Percentiles rank a stretch among this genome's conserved stretches.
Evolutionary conservation across 1,140 invertebrate species (phyloP).

Genomic region (Papilio aristodemus): DNA sequence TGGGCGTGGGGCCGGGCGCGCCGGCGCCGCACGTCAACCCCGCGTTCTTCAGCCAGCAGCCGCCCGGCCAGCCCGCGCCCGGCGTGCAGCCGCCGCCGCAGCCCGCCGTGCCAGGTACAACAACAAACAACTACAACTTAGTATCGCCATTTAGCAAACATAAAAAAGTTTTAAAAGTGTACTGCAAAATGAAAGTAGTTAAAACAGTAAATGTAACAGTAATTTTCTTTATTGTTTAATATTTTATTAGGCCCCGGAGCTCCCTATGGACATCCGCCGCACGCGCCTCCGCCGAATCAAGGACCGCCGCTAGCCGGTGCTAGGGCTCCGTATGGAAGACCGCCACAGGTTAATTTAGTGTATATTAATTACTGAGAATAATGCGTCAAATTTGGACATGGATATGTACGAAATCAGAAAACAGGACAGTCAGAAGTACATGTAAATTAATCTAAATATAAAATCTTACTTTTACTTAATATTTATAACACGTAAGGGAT

Average conservation of each 20-base stretch:
- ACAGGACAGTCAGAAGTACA: too few relatives aligned
- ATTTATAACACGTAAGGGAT: too few relatives aligned
- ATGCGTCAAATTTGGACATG: neutral
- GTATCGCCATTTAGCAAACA: too few relatives aligned
- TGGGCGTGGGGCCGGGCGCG: slow-evolving; percentile 78
- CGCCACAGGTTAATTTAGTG: slow-evolving; percentile 62
- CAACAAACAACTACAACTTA: too few relatives aligned
- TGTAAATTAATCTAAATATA: too few relatives aligned
- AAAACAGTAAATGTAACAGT: too few relatives aligned
- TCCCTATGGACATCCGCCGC: slow-evolving; percentile 64
- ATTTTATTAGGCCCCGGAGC: slow-evolving; percentile 54
- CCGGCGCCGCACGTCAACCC: slow-evolving; percentile 97
- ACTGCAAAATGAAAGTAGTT: too few relatives aligned
- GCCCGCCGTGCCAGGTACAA: slow-evolving; percentile 56
- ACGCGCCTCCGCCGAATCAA: slow-evolving; percentile 62
- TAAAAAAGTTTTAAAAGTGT: too few relatives aligned
- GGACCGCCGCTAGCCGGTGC: slow-evolving; percentile 63
- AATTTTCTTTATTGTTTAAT: neutral
- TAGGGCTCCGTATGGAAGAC: slow-evolving; percentile 65
- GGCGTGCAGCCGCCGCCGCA: slow-evolving; percentile 57
- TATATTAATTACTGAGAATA: slow-evolving; percentile 2
- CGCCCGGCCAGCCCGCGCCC: slow-evolving; percentile 71
- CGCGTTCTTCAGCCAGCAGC: slow-evolving; percentile 93
- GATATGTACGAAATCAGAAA: too few relatives aligned
- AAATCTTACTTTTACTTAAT: too few relatives aligned